Percentiles rank a stretch among this genome's conserved stretches.
These are phyloP conservation scores for Gastrophysa polygoni DNA, from an alignment of 2,888 invertebrate genomes.

Conservation along the genomic window DNA sequence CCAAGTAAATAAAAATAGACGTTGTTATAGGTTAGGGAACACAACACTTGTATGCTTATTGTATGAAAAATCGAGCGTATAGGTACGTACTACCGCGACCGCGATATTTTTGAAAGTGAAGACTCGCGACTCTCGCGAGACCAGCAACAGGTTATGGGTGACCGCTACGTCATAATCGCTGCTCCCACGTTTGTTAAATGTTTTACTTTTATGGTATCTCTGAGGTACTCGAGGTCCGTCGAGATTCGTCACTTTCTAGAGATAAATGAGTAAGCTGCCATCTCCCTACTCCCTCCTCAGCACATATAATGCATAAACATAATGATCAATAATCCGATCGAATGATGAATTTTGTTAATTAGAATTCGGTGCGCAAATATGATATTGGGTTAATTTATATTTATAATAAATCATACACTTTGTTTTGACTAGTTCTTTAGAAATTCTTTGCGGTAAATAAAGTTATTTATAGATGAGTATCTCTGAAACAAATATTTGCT, in stretches of 20 bases:
- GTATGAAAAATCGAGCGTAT: slow-evolving; percentile 23
- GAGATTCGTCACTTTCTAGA: slow-evolving; percentile 49
- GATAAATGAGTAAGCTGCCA: slow-evolving; percentile 8
- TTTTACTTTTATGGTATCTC: slow-evolving; percentile 53
- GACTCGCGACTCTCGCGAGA: slow-evolving; percentile 34
- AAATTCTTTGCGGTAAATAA: no score
- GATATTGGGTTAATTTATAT: no score
- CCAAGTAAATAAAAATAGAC: slow-evolving; percentile 26
- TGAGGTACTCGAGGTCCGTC: no score
- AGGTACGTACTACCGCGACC: slow-evolving; percentile 39
- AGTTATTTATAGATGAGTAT: no score
- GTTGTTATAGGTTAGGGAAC: slow-evolving; percentile 34
- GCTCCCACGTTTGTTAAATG: slow-evolving; percentile 50
- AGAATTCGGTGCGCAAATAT: no score
- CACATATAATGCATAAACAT: no score
- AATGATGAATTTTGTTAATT: no score
- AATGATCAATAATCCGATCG: no score
- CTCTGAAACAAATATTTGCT: no score
- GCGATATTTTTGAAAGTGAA: slow-evolving; percentile 44
- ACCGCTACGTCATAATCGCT: slow-evolving; percentile 43
- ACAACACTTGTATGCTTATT: slow-evolving; percentile 33
- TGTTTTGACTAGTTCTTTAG: neutral
- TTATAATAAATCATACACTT: neutral
- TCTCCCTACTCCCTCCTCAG: no score
- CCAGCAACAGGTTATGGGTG: slow-evolving; percentile 41